Evolutionary conservation across 2,888 invertebrate genomes (phyloP).

Genomic region (Melinopterus prodromus): DNA sequence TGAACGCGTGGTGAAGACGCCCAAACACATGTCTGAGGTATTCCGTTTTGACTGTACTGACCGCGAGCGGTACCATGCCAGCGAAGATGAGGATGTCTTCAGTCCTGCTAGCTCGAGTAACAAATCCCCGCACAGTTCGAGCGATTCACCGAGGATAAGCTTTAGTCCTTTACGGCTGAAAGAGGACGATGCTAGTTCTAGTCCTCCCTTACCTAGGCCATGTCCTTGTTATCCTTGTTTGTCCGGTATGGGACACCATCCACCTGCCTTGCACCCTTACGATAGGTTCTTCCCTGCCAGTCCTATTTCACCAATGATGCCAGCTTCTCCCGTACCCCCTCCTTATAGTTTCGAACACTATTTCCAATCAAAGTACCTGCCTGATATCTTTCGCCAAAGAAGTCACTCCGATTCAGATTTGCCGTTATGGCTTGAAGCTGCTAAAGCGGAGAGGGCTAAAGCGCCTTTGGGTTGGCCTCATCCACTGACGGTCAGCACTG

Average conservation of each 20-base stretch:
- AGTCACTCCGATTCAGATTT: slow-evolving; percentile 75
- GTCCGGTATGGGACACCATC: slow-evolving; percentile 56
- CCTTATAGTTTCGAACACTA: slow-evolving; percentile 70
- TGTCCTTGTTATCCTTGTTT: slow-evolving; percentile 60
- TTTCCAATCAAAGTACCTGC: slow-evolving; percentile 71
- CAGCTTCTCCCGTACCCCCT: slow-evolving; percentile 64
- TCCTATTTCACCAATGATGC: slow-evolving; percentile 66
- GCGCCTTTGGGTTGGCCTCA: slow-evolving; percentile 56
- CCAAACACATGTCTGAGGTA: slow-evolving; percentile 61
- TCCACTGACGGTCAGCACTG: slow-evolving; percentile 54
- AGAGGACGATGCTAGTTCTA: slow-evolving; percentile 61
- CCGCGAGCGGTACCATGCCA: slow-evolving; percentile 54
- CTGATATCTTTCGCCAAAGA: slow-evolving; percentile 67
- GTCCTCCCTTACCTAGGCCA: slow-evolving; percentile 54
- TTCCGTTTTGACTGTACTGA: slow-evolving; percentile 63
- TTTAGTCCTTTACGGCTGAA: slow-evolving; percentile 66
- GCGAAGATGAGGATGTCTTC: slow-evolving; percentile 68
- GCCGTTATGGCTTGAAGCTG: slow-evolving; percentile 64
- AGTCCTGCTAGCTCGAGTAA: slow-evolving; percentile 66
- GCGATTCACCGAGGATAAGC: slow-evolving; percentile 64
- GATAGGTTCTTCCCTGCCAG: slow-evolving; percentile 65
- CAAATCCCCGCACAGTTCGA: slow-evolving; percentile 65
- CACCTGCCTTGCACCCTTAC: slow-evolving; percentile 58
- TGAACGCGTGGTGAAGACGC: slow-evolving; percentile 49
- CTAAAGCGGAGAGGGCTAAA: slow-evolving; percentile 58